Evolutionary conservation across 2,888 invertebrate species (phyloP), one percentile per base, ranked within the genome.

Genomic region (Eupithecia dodoneata): DNA sequence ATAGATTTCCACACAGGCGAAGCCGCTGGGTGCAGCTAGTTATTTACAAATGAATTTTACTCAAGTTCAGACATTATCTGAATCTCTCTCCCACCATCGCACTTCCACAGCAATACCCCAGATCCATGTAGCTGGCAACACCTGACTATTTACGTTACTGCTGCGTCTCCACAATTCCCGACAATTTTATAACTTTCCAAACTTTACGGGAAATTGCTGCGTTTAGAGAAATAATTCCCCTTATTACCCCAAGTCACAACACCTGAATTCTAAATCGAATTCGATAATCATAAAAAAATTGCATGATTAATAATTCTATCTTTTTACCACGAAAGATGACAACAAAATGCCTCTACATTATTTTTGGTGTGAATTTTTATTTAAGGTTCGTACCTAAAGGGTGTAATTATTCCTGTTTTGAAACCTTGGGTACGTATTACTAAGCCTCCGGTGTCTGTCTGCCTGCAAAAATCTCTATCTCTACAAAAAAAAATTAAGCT

Each of bases 101-200:
- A 59, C 49, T 41, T 78, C 72, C 74, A 55, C 66, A 5, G 9
- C 12, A 66, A 74, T 41, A 15, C 55, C 15, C 52, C 9, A 18
- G 47, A 18, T 84, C 84, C 84, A 83, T 79, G 81, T 82, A 85
- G 30, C 30, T 85, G 84, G 83, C 87, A 88, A 89, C 92, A 91
- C 90, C 92, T 91, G 92, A 87, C 90, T 91, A 89, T 92, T 92
- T 90, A 89, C 87, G 85, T 87, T 89, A 88, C 85, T 84, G 85
- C 89, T 84, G 85, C 89, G 86, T 88, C 90, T 87, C 85, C 85
- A 86, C 86, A 84, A 83, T 85, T 86, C 83, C 84, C 80, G 78
- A 86, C 85, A 88, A 91, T 92, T 92, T 91, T 89, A 90, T 88
- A 93, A 92, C 91, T 92, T 92, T 85, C 81, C 85, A 87, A 91